phyloP scores from a whole-genome alignment of 2,113 vertebrate species.

The Dasyprocta punctata region DNA sequence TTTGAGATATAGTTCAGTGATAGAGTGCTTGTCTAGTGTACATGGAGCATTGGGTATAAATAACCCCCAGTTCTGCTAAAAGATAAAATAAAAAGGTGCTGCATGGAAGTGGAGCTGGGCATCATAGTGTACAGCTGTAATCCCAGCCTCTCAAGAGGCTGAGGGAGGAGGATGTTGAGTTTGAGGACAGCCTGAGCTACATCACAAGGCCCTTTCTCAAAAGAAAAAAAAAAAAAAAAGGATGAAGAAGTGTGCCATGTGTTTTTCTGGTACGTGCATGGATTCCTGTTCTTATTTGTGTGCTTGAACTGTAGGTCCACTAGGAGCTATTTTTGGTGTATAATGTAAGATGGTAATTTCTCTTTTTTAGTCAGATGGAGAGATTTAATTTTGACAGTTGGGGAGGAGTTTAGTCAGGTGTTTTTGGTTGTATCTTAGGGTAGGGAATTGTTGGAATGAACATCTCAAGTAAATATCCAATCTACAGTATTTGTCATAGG shows the following conservation, averaged over 20 bases:
- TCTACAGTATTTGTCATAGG: not conserved
- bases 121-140: not conserved
- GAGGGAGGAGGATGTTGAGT: not conserved
- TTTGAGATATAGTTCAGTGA: not conserved
- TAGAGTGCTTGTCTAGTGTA: not conserved
- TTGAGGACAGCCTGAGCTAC: not conserved
- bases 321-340: not conserved
- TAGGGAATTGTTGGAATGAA: not conserved
- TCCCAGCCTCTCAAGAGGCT: not conserved
- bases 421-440: not conserved
- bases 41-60: not conserved
- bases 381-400: not conserved
- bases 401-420: not conserved
- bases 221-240: not conserved
- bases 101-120: not conserved
- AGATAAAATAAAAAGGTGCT: no score
- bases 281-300: not conserved
- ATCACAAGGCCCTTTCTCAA: not conserved
- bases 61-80: not conserved
- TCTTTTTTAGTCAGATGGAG: not conserved
- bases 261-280: not conserved
- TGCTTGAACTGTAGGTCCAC: not conserved
- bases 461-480: not conserved
- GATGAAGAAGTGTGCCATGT: not conserved
- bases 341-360: not conserved